These are phyloP conservation scores for Gobius niger DNA, from an alignment of 2,113 vertebrate species.

Conservation along the genomic window DNA sequence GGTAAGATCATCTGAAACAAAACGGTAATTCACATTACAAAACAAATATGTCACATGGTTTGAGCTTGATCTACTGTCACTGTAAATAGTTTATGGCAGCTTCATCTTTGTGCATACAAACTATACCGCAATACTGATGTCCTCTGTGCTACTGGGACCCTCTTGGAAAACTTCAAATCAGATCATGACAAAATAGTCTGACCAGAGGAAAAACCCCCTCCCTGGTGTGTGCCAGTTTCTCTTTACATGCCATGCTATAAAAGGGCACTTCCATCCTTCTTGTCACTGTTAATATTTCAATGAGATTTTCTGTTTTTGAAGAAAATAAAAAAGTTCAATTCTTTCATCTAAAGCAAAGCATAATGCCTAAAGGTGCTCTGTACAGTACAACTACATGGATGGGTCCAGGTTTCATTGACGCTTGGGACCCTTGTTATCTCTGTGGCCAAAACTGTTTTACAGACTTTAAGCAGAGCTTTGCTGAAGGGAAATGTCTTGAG, in stretches of 20 bases:
- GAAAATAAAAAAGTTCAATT: no score
- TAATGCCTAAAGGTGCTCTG: no score
- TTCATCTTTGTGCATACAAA: no score
- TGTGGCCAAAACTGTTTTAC: constrained; percentile 34
- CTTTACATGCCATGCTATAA: constrained; percentile 54
- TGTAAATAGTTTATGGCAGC: not conserved
- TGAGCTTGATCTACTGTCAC: no score
- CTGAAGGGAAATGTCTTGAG: constrained; percentile 44
- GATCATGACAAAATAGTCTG: no score
- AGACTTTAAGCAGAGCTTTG: constrained; percentile 60
- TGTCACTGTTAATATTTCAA: no score
- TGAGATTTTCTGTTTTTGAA: no score
- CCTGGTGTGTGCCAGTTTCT: constrained; percentile 53
- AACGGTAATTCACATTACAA: not conserved
- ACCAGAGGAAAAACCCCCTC: constrained; percentile 40
- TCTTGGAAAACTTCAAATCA: constrained; percentile 37
- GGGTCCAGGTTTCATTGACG: no score
- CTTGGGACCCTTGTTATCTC: no score
- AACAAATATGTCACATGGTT: not conserved
- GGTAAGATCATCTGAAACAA: constrained; percentile 82
- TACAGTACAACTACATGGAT: no score
- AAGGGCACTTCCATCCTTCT: constrained; percentile 43
- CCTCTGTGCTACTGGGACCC: constrained; percentile 37
- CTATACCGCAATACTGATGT: constrained; percentile 4
- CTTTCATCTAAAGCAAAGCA: no score